Base-by-base conservation (phyloP, 2,888 invertebrate species). In the Cryptocheilus praepositus region DNA sequence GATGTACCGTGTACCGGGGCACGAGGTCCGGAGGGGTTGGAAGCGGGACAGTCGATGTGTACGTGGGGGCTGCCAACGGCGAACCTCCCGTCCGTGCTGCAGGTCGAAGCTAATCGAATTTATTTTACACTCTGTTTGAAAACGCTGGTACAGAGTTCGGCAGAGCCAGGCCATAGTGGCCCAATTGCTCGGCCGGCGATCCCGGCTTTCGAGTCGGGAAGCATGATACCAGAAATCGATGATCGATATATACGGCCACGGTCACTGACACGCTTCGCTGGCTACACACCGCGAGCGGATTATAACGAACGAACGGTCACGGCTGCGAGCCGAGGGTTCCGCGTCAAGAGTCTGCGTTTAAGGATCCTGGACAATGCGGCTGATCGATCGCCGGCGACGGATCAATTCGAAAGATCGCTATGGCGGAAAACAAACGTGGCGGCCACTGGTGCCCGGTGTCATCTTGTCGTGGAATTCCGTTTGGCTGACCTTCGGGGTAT, bases 71-170 rank as follows among this genome's bases (percentile, higher is more conserved):
- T n/a, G n/a, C n/a, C n/a, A n/a, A n/a, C n/a, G n/a, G 5, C 25
- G 25, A 25, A 5, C 2, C 69, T 7, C 16, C 16, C 3, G 16
- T 5, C 49, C 11, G 53, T 4, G 22, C 5, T 19, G 25, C 53
- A 25, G 57, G 61, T 36, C 66, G 61, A 55, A 67, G 79, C 72
- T 78, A 78, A 78, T 78, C 78, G 74, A 78, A 78, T 78, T 78
- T 78, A 78, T 78, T 78, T 76, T 79, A 79, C 79, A 72, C 68
- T 76, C 74, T 69, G 77, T 73, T 77, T 69, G 76, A 72, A 74
- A 79, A 74, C 71, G 73, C 54, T 70, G 61, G 64, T 58, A 70
- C 77, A 64, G 58, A 68, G 63, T 45, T 61, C 57, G 56, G 51
- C 43, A 36, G 36, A 36, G 36, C 7, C 56, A 36, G 28, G 36